Evolutionary conservation across 2,797 vertebrate species (phyloP).

Genomic region (Molossus alvarezi): DNA sequence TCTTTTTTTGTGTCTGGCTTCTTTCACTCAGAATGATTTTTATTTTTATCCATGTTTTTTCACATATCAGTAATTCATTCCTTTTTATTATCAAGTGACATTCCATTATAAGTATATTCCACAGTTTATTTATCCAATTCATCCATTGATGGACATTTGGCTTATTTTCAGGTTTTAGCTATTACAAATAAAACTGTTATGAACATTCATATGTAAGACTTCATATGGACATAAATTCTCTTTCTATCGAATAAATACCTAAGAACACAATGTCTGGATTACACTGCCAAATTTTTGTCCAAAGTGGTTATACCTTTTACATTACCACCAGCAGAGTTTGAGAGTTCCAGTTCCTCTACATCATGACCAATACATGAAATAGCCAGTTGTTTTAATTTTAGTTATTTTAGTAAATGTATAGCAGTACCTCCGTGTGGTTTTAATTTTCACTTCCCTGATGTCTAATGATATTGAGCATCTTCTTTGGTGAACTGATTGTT

Average conservation of each 20-base stretch:
- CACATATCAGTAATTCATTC: neutral
- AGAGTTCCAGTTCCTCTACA: neutral
- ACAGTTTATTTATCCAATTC: neutral
- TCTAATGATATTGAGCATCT: neutral
- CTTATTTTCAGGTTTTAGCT: neutral
- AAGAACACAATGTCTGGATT: neutral
- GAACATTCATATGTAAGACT: neutral
- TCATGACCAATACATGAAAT: neutral
- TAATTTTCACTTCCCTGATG: conserved; percentile 36
- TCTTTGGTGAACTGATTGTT: conserved; percentile 33
- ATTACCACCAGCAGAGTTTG: neutral
- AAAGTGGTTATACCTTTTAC: neutral
- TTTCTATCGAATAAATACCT: neutral
- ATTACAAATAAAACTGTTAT: neutral
- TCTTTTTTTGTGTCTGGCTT: neutral
- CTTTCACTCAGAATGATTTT: conserved; percentile 37
- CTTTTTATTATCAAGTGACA: conserved; percentile 44
- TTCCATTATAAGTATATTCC: neutral
- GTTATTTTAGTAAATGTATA: neutral
- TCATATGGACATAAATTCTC: neutral
- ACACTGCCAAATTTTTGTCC: neutral
- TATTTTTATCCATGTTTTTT: neutral
- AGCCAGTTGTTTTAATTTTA: conserved; percentile 35
- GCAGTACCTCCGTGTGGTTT: neutral
- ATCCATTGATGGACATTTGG: neutral